Conservation (phyloP, 2,113 vertebrate species). For the Pristiophorus japonicus region DNA sequence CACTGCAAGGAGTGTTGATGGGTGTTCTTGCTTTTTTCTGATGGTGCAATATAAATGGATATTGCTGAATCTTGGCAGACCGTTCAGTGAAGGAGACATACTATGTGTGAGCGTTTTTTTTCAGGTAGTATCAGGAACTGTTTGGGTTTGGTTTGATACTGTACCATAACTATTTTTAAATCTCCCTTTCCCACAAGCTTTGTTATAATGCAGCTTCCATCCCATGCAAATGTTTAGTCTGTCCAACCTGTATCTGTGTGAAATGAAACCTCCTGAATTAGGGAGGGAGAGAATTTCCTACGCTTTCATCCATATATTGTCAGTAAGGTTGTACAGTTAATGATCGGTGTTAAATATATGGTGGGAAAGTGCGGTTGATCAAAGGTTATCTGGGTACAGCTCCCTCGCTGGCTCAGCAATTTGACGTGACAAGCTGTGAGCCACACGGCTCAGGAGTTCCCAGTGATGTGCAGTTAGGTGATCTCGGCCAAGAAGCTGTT, state of each 20-base stretch:
- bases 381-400: not conserved
- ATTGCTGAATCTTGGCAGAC: not conserved
- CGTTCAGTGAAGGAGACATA: not conserved
- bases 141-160: not conserved
- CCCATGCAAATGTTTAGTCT: not conserved
- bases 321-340: not conserved
- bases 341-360: not conserved
- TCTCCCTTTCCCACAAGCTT: not conserved
- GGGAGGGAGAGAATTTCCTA: not conserved
- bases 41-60: not conserved
- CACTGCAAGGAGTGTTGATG: not conserved
- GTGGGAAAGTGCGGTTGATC: not conserved
- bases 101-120: not conserved
- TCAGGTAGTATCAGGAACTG: not conserved
- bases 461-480: too few species aligned
- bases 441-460: too few species aligned
- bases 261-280: not conserved
- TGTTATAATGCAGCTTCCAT: not conserved
- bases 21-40: not conserved
- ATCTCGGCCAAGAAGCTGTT: too few species aligned
- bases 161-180: not conserved
- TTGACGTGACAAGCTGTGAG: too few species aligned
- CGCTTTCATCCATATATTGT: not conserved
- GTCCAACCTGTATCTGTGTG: not conserved
- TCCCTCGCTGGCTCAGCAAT: too few species aligned